Evolutionary conservation across 2,113 vertebrate genomes (phyloP).

Genomic region (Hippoglossus stenolepis): DNA sequence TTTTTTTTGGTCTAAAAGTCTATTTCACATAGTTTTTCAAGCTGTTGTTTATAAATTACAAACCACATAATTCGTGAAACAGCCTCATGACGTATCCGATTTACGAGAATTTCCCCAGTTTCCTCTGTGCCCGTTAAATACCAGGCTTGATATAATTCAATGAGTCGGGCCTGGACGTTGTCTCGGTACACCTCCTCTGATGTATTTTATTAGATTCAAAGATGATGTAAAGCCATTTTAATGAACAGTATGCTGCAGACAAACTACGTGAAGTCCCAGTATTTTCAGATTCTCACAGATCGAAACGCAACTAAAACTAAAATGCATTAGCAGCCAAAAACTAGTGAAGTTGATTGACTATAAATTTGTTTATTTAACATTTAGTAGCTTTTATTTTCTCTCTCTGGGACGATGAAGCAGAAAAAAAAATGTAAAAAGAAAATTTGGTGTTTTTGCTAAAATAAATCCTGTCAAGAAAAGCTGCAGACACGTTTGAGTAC

Average conservation of each 20-base stretch:
- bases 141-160: conserved; percentile 56
- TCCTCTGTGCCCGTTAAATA: conserved; percentile 31
- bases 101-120: conserved; percentile 28
- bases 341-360: neutral
- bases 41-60: conserved; percentile 17
- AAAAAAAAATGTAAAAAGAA: neutral
- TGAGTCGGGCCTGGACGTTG: conserved; percentile 52
- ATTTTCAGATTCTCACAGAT: too few relatives aligned
- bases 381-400: neutral
- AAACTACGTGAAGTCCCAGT: neutral
- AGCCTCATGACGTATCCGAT: conserved; percentile 31
- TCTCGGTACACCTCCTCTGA: conserved; percentile 41
- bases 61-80: neutral
- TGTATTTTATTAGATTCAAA: conserved; percentile 26
- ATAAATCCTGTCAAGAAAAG: neutral
- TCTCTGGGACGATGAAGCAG: neutral
- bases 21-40: neutral
- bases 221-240: conserved; percentile 39
- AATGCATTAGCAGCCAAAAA: too few relatives aligned
- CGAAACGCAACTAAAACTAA: too few relatives aligned
- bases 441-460: neutral
- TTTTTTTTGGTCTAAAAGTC: neutral
- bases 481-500: neutral
- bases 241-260: conserved; percentile 1
- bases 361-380: neutral